phyloP scores from a whole-genome alignment of 1,140 invertebrate genomes.

The Steinernema feltiae region DNA sequence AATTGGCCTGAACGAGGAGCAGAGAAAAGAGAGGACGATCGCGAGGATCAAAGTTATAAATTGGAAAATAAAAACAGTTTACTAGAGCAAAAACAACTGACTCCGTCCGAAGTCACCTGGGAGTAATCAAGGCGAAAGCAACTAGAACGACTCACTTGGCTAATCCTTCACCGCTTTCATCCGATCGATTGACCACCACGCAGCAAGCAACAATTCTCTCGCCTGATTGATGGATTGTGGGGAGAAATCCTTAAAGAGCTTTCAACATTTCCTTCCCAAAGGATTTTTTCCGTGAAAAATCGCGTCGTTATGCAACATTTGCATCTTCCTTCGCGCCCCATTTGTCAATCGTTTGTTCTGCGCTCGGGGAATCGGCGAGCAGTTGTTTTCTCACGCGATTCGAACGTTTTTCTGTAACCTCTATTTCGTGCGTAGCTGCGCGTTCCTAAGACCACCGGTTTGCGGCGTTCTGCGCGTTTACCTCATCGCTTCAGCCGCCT shows the following conservation, averaged over 20 bases:
- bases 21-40: too few relatives aligned
- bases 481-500: too few relatives aligned
- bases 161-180: too few relatives aligned
- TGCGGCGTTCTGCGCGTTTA: neutral
- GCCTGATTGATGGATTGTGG: too few relatives aligned
- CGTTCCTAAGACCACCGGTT: neutral
- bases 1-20: too few relatives aligned
- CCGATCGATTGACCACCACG: neutral
- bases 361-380: neutral
- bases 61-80: too few relatives aligned
- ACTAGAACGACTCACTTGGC: too few relatives aligned
- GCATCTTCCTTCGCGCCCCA: neutral
- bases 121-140: too few relatives aligned
- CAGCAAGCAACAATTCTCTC: too few relatives aligned
- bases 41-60: too few relatives aligned
- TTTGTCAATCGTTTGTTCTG: neutral
- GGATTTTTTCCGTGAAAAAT: neutral
- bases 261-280: neutral
- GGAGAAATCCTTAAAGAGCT: neutral
- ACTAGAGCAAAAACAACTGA: too few relatives aligned
- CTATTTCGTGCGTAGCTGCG: neutral
- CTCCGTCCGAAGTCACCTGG: too few relatives aligned
- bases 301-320: conserved; percentile 9
- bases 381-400: conserved; percentile 4
- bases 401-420: neutral